Base-by-base conservation (phyloP, 2,113 vertebrate genomes). In the Cebus imitator region DNA sequence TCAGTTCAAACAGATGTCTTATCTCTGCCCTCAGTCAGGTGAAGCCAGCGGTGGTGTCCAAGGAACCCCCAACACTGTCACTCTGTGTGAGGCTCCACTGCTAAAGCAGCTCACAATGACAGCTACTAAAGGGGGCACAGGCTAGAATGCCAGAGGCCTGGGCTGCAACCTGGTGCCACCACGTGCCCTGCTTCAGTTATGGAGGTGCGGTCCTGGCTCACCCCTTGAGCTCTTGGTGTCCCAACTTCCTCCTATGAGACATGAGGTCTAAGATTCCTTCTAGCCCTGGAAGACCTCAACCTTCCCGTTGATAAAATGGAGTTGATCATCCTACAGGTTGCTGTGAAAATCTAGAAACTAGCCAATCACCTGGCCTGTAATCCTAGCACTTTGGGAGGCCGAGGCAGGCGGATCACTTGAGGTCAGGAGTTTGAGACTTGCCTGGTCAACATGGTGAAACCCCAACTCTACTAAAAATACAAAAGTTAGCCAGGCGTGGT, bases 11-110 rank as follows among this genome's bases (percentile, higher is more conserved):
- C 32, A 57, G 55, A 66, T 21, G 40, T 40, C 23, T 88, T 73
- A 64, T 13, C 4, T 14, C 52, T 78, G n/a, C 20, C 35, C 32
- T 87, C 35, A 6, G 25, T 27, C 66, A 85, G 45, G 35, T 11
- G 45, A 6, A 5, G 45, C 20, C 35, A 0, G 2, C 1, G 45
- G 12, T n/a, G 1, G 0, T 13, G 20, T n/a, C 32, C 25, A 7
- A 21, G 43, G 58, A 57, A 64, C 10, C 48, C 43, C 13, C 8
- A 11, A 9, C 0, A 8, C 4, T 1, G 23, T 58, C 1, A 16
- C 25, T n/a, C n/a, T 40, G 17, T 5, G 32, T 7, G 58, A 32
- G 23, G 45, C 13, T 23, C 6, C 12, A 14, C 0, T 0, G 20
- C 70, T 40, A 37, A 21, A 27, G 73, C 27, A 40, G 91, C 87